Evolutionary conservation across 2,888 invertebrate genomes (phyloP).

Genomic region (Nasonia oneida): DNA sequence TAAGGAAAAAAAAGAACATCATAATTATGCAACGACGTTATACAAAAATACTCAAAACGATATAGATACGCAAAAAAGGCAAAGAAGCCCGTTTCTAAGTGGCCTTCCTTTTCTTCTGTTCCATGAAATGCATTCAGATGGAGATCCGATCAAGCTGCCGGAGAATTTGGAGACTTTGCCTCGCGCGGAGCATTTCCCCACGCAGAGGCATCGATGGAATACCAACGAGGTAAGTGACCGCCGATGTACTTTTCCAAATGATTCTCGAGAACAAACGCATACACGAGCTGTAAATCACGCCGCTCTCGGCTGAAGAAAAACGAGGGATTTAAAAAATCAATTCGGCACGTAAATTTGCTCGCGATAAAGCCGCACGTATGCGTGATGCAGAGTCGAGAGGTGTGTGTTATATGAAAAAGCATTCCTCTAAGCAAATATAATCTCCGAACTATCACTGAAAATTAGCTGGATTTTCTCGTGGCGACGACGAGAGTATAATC

Average conservation of each 20-base stretch:
- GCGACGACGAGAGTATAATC: neutral
- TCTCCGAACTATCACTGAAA: neutral
- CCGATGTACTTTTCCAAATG: neutral
- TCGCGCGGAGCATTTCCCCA: constrained; percentile 95
- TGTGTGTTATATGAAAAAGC: neutral
- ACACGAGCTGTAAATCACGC: neutral
- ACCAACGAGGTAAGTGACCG: constrained; percentile 93
- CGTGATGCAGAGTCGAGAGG: neutral
- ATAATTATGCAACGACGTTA: constrained; percentile 14
- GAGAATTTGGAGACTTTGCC: constrained; percentile 97
- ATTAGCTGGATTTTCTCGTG: neutral
- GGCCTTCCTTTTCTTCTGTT: constrained; percentile 58
- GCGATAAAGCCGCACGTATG: constrained; percentile 39
- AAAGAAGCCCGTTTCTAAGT: constrained; percentile 17
- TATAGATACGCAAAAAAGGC: neutral
- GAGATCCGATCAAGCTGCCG: constrained; percentile 95
- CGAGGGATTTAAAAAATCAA: constrained; percentile 19
- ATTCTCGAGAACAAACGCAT: neutral
- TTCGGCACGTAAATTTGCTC: constrained; percentile 35
- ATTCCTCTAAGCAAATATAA: neutral
- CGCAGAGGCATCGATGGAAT: constrained; percentile 98
- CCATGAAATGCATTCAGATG: constrained; percentile 82
- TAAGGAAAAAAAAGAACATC: neutral
- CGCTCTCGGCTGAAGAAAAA: neutral
- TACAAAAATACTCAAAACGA: neutral